Evolutionary conservation across 2,888 invertebrate genomes (phyloP).

Genomic region (Formica aserva): DNA sequence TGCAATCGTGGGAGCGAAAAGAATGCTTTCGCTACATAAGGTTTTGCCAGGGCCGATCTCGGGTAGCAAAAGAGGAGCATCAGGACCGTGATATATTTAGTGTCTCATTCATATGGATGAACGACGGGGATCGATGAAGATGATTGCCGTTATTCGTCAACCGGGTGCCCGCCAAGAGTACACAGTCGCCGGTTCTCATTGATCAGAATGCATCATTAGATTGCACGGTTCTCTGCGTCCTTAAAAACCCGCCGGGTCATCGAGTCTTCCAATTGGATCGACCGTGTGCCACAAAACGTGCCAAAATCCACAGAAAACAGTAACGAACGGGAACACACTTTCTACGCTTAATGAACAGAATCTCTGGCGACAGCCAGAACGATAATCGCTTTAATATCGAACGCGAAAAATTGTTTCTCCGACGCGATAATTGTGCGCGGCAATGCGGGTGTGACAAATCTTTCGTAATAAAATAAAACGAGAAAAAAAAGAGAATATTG

Average conservation of each 20-base stretch:
- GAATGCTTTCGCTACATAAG: background rate
- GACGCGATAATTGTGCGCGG: constrained; percentile 24
- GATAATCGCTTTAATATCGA: constrained; percentile 25
- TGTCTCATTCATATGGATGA: constrained; percentile 52
- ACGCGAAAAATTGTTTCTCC: constrained; percentile 20
- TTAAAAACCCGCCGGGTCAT: background rate
- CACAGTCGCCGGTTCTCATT: constrained; percentile 34
- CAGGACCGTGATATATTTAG: constrained; percentile 45
- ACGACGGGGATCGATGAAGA: constrained; percentile 47
- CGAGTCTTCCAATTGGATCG: constrained; percentile 48
- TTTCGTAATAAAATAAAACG: background rate
- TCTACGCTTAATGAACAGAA: constrained; percentile 19
- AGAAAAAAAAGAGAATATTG: background rate
- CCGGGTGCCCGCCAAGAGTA: constrained; percentile 10
- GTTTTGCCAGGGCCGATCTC: constrained; percentile 20
- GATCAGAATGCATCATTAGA: constrained; percentile 47
- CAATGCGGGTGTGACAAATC: background rate
- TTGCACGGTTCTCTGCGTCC: constrained; percentile 10
- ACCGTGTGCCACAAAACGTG: constrained; percentile 47
- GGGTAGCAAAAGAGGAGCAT: constrained; percentile 32
- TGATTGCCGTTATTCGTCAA: constrained; percentile 44
- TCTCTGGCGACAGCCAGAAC: background rate
- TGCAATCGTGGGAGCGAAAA: background rate
- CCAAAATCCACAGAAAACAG: constrained; percentile 32
- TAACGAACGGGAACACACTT: background rate